Evolutionary conservation across 1,140 invertebrate species (phyloP), one percentile per base, ranked within the genome.

Genomic region (Aplysia californica): DNA sequence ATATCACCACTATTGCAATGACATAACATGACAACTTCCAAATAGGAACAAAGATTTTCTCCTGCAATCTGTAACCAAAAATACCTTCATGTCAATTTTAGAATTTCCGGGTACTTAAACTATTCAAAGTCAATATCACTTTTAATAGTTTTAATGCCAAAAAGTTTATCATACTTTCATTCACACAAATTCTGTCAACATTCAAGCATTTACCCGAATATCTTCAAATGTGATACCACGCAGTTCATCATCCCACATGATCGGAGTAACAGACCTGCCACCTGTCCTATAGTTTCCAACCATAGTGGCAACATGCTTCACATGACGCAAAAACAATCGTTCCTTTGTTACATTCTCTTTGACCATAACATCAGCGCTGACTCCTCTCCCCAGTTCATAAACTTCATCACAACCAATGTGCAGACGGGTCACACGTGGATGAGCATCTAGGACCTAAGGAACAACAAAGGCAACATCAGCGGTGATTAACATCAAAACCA

Each of bases 221-320:
- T 87, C 83, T 4, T 87, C 81, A 26, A 84, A 75, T 3, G 87
- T 76, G 64, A 96, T 93, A 44, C 93, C 92, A 33, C 96, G 90
- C 39, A 98, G 84, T 95, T 97, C 97, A 87, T 98, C 97, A 85
- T 98, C 96, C 97, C 97, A 98, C 76, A 98, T 94, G 10, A 98
- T 79, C 5, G 95, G 92, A 39, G 92, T 92, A 33, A 95, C 89
- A 6, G 82, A 59, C 59, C 91, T 87, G 68, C 68, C 56, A 58
- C 88, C 87, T 50, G 81, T 72, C 69, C 35, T 26, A 31, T 38
- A 29, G 20, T 20, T 31, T 61, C 86, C 87, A 4, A 90, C 79
- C 81, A 90, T 90, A 36, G 79, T 82, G 2, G 90, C 91, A 36
- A 91, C 79, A 55, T 76, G 82, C 44, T 76, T 82, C 1, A 91